Evolutionary conservation across 2,888 invertebrate genomes (phyloP), one percentile per base, ranked within the genome.

Genomic region (Stenodera caucasica): DNA sequence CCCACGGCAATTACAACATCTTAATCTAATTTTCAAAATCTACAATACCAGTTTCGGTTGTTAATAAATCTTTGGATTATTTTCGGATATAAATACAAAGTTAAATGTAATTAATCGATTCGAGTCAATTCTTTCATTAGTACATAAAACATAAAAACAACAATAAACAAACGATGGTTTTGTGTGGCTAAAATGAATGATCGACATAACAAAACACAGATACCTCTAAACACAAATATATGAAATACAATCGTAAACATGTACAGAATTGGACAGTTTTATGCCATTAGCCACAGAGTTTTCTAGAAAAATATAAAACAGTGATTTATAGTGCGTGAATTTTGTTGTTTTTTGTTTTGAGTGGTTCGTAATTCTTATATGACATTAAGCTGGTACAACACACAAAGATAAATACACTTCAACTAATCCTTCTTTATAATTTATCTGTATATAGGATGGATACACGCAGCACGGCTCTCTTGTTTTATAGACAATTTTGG

Each of bases 361-460:
- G 65, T 66, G 61, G 62, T 51, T 21, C 59, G 61, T 67, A 67
- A 67, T 63, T 67, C 67, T 65, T 67, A 61, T 65, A 61, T 64
- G 67, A 67, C 65, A 60, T 59, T 65, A 59, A 67, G 65, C 63
- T 50, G 53, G 60, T 55, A 56, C n/a, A 23, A 7, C 6, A 49
- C 60, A 61, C 61, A 61, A 65, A 63, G 65, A 67, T 61, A 67
- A 65, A 67, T 63, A 67, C 61, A 65, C 61, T 66, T 55, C 60
- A 62, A 62, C 64, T 67, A 67, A 67, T 65, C 65, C 63, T 53
- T 53, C 49, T 32, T 33, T 57, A 63, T 60, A 65, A 66, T 66
- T 66, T 66, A 65, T 63, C 63, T 60, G 45, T n/a, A n/a, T n/a
- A n/a, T n/a, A n/a, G 54, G 54, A 54, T 56, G 49, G 2, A 9